These are phyloP conservation scores for Coenobita brevimanus DNA, from an alignment of 1,140 invertebrate species.

Conservation along the genomic window DNA sequence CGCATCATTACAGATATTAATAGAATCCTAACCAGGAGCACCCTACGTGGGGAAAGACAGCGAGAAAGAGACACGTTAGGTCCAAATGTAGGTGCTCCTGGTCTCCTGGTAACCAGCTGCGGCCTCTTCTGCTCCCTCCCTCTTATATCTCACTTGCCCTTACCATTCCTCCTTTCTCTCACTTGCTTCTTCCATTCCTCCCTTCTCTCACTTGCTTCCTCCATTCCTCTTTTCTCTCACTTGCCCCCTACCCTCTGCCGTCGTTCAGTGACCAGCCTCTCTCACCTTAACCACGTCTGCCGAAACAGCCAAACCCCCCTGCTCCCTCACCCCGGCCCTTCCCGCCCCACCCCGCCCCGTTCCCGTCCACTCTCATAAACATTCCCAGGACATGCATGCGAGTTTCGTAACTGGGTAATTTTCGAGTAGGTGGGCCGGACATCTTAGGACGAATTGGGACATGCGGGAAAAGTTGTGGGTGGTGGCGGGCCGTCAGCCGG, in stretches of 20 bases:
- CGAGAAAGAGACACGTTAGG: no score
- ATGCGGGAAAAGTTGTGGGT: constrained; percentile 13
- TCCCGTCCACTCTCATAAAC: constrained; percentile 38
- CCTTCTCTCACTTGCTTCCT: not conserved
- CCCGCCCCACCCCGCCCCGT: not conserved
- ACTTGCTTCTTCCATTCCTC: not conserved
- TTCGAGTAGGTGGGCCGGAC: constrained; percentile 34
- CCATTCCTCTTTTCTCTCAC: not conserved
- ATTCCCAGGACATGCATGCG: constrained; percentile 36
- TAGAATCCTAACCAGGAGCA: no score
- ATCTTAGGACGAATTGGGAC: constrained; percentile 20
- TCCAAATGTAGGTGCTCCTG: not conserved
- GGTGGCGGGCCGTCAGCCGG: not conserved
- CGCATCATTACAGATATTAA: no score
- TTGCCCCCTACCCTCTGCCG: not conserved
- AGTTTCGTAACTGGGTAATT: constrained; percentile 56
- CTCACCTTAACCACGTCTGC: not conserved
- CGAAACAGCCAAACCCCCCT: not conserved
- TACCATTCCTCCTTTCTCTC: not conserved
- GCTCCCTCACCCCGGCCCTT: not conserved
- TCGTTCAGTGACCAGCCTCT: no score
- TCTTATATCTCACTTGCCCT: not conserved
- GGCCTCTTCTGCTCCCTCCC: not conserved
- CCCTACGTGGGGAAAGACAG: no score
- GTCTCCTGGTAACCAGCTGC: not conserved